Evolutionary conservation across 1,140 invertebrate genomes (phyloP).

Genomic region (Macrobrachium rosenbergii): DNA sequence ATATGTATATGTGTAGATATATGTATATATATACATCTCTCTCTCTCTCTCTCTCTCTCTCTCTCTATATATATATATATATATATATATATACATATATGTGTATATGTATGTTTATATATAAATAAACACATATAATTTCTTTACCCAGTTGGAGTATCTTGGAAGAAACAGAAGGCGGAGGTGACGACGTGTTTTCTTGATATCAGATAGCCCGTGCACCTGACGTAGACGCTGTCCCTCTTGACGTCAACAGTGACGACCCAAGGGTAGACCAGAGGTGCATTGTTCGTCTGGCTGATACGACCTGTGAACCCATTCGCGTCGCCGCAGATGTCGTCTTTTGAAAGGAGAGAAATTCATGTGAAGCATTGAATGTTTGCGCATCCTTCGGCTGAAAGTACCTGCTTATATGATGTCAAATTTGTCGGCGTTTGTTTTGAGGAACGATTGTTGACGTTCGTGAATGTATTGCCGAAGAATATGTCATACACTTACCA

Average conservation of each 20-base stretch:
- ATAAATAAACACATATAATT: not conserved
- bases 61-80: not conserved
- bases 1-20: not conserved
- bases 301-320: constrained; percentile 7
- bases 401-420: too few species aligned
- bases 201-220: constrained; percentile 19
- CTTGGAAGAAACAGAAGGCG: constrained; percentile 19
- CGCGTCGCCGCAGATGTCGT: constrained; percentile 4
- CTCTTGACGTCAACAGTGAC: not conserved
- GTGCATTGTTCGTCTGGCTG: not conserved
- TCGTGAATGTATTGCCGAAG: too few species aligned
- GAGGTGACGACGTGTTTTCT: constrained; percentile 8
- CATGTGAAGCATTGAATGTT: not conserved
- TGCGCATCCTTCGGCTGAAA: not conserved
- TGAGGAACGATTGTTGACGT: too few species aligned
- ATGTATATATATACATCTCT: not conserved
- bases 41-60: too few species aligned
- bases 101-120: not conserved
- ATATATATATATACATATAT: constrained; percentile 22
- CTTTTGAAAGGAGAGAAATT: not conserved
- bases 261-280: not conserved
- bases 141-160: constrained; percentile 1
- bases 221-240: constrained; percentile 11
- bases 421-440: too few species aligned
- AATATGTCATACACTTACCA: too few species aligned